Evolutionary conservation across 2,888 invertebrate genomes (phyloP).

Genomic region (Aquatica leii): DNA sequence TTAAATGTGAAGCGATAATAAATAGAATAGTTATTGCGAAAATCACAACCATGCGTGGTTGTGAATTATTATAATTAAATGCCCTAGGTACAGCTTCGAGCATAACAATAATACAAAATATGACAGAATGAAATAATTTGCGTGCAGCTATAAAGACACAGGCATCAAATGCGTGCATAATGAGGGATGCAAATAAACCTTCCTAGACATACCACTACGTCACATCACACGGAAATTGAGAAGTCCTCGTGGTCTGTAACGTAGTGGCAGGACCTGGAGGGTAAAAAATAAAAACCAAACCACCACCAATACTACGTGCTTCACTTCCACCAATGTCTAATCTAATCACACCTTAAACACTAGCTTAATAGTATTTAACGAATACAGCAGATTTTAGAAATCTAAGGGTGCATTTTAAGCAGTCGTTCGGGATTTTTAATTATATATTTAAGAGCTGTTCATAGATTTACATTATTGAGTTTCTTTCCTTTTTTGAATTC

Average conservation of each 20-base stretch:
- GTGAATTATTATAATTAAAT: too few species aligned
- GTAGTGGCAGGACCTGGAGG: constrained; percentile 57
- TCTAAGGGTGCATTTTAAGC: too few species aligned
- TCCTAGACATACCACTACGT: constrained; percentile 61
- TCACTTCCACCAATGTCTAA: constrained; percentile 20
- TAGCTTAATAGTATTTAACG: too few species aligned
- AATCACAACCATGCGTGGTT: too few species aligned
- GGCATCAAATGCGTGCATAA: constrained; percentile 15
- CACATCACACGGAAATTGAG: constrained; percentile 57
- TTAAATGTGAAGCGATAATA: not conserved
- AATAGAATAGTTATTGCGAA: not conserved
- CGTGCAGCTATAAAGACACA: constrained; percentile 18
- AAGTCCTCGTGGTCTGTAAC: constrained; percentile 54
- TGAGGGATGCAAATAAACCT: constrained; percentile 49
- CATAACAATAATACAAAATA: constrained; percentile 11
- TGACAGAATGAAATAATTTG: not conserved
- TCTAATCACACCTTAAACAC: too few species aligned
- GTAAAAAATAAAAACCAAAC: constrained; percentile 32
- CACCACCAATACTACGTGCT: constrained; percentile 34
- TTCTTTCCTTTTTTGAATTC: too few species aligned
- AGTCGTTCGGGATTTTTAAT: too few species aligned
- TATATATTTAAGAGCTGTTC: too few species aligned
- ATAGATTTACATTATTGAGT: too few species aligned
- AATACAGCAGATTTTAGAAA: too few species aligned
- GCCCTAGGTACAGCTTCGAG: constrained; percentile 4